Conservation (phyloP, 2,113 vertebrate genomes). For the Perca fluviatilis region DNA sequence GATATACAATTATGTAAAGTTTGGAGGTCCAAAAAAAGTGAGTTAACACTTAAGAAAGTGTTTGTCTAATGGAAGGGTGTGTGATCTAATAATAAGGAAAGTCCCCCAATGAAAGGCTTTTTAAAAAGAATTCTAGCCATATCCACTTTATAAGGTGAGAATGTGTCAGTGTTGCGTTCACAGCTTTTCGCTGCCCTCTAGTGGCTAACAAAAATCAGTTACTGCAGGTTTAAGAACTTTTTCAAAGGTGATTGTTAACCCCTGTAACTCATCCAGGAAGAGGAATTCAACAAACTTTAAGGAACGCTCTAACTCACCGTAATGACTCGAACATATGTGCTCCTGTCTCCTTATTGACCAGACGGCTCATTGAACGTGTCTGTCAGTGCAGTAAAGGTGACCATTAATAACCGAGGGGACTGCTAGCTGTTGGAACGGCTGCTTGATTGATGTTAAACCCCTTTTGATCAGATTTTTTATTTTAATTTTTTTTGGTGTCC, state of each 20-base stretch:
- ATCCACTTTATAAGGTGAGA: too few species aligned
- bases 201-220: neutral
- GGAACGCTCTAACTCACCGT: conserved; percentile 22
- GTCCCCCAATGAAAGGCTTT: too few species aligned
- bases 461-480: neutral
- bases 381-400: neutral
- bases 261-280: conserved; percentile 22
- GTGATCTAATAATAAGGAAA: too few species aligned
- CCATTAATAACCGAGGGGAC: conserved; percentile 44
- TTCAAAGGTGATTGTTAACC: conserved; percentile 9
- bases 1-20: too few species aligned
- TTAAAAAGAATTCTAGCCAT: too few species aligned
- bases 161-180: neutral
- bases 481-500: neutral
- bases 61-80: too few species aligned
- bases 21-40: too few species aligned
- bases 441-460: conserved; percentile 3
- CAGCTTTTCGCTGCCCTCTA: neutral
- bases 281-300: conserved; percentile 32
- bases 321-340: conserved; percentile 65
- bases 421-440: neutral
- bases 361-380: conserved; percentile 48
- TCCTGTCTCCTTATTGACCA: conserved; percentile 39
- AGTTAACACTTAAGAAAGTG: too few species aligned
- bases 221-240: neutral